Percentiles rank a stretch among this genome's conserved stretches.
These are phyloP conservation scores for Bombus polaris DNA, from an alignment of 1,140 invertebrate genomes.

Conservation along the genomic window DNA sequence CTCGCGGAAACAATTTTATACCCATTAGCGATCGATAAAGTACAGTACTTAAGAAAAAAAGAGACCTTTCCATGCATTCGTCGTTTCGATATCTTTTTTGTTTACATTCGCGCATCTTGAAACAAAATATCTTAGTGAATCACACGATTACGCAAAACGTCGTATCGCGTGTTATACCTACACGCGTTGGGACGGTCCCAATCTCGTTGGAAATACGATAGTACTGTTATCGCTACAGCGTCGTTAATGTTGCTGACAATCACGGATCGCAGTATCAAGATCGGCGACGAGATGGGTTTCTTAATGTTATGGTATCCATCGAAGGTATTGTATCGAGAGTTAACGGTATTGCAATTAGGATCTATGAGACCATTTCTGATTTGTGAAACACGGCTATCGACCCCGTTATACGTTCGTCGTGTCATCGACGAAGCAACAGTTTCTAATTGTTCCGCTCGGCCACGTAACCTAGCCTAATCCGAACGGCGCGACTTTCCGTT, in stretches of 20 bases:
- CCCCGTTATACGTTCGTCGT: constrained; percentile 50
- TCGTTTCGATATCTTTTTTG: neutral
- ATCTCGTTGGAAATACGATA: constrained; percentile 8
- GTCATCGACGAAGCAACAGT: constrained; percentile 52
- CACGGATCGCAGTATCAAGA: neutral
- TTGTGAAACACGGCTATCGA: constrained; percentile 22
- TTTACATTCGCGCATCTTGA: constrained; percentile 4
- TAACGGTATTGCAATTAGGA: neutral
- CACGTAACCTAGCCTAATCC: constrained; percentile 55
- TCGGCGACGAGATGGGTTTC: neutral
- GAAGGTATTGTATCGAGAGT: neutral
- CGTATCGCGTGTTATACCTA: neutral
- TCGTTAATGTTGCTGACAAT: neutral
- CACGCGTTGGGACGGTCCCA: neutral
- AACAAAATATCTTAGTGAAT: constrained; percentile 9
- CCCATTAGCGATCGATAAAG: neutral
- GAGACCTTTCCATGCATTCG: no score
- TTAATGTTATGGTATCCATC: neutral
- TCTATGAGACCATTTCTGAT: neutral
- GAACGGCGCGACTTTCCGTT: constrained; percentile 38
- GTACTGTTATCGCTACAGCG: neutral
- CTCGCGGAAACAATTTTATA: neutral
- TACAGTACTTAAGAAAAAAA: neutral
- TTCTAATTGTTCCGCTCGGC: constrained; percentile 63
- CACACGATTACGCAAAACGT: constrained; percentile 2